These are phyloP conservation scores for Chesias legatella DNA, from an alignment of 2,888 invertebrate genomes.

Conservation along the genomic window DNA sequence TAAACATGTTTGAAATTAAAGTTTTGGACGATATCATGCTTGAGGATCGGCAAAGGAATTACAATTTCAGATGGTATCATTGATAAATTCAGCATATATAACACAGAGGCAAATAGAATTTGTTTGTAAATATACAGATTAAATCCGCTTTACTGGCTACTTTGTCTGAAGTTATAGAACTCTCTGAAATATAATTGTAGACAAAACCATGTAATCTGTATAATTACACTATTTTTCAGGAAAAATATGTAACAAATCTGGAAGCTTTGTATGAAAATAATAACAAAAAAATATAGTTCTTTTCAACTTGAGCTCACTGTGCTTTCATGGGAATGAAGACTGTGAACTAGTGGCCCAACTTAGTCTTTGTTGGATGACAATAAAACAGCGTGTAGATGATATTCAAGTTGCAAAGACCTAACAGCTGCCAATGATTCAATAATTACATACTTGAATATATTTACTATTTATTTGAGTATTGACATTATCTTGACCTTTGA, in stretches of 20 bases:
- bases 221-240: slow-evolving; percentile 16
- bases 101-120: slow-evolving; percentile 11
- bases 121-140: slow-evolving; percentile 23
- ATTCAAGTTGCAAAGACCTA: slow-evolving; percentile 66
- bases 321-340: slow-evolving; percentile 35
- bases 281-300: slow-evolving; percentile 37
- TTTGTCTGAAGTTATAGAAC: too few species aligned
- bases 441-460: neutral
- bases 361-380: slow-evolving; percentile 25
- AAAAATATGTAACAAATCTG: slow-evolving; percentile 17
- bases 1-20: neutral
- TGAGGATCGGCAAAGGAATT: slow-evolving; percentile 7
- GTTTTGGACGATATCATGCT: slow-evolving; percentile 11
- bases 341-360: slow-evolving; percentile 34
- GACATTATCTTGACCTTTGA: too few species aligned
- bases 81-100: slow-evolving; percentile 5
- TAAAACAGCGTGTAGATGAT: slow-evolving; percentile 40
- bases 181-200: neutral
- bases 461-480: too few species aligned
- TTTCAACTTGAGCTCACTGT: slow-evolving; percentile 62
- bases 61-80: neutral
- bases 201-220: slow-evolving; percentile 15
- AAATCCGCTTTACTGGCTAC: too few species aligned
- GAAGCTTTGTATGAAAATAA: slow-evolving; percentile 44
- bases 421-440: slow-evolving; percentile 62